A percentile compares a stretch with the other conserved stretches of the same genome.
These are phyloP conservation scores for Aphelinus certus DNA, from an alignment of 1,140 invertebrate species.

Conservation along the genomic window DNA sequence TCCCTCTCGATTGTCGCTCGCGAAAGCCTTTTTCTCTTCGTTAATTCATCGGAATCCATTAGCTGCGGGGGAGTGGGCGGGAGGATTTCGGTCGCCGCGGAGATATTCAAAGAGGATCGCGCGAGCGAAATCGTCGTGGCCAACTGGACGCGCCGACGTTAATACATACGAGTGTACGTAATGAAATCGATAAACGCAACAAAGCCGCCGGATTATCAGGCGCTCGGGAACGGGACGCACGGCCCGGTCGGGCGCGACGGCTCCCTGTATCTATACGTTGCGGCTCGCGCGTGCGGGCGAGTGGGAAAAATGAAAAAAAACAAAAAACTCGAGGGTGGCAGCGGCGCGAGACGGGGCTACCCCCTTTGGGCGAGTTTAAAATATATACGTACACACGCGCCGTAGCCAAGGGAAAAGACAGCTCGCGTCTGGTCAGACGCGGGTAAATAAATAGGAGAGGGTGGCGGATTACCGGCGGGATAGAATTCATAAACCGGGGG, in stretches of 20 bases:
- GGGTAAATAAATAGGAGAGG: slow-evolving; percentile 60
- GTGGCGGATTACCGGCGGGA: slow-evolving; percentile 56
- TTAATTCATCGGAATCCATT: too few relatives aligned
- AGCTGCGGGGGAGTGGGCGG: too few relatives aligned
- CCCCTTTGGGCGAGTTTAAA: slow-evolving; percentile 4
- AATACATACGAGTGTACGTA: neutral
- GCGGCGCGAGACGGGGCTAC: too few relatives aligned
- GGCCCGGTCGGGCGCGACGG: slow-evolving; percentile 6
- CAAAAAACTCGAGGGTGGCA: neutral
- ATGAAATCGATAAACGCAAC: slow-evolving; percentile 19
- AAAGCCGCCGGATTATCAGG: slow-evolving; percentile 16
- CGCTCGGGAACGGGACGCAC: neutral
- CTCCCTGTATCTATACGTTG: neutral
- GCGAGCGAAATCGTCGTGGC: neutral
- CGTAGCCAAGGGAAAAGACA: slow-evolving; percentile 11
- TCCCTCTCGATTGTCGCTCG: too few relatives aligned
- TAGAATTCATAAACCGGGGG: slow-evolving; percentile 61
- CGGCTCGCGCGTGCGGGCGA: too few relatives aligned
- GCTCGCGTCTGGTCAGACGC: slow-evolving; percentile 49
- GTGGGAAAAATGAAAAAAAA: neutral
- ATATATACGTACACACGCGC: neutral
- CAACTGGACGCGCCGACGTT: neutral
- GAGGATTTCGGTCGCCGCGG: neutral
- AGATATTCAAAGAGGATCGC: neutral
- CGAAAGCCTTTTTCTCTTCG: too few relatives aligned